phyloP scores from a whole-genome alignment of 2,888 invertebrate species.

The Drosophila neonasuta region DNA sequence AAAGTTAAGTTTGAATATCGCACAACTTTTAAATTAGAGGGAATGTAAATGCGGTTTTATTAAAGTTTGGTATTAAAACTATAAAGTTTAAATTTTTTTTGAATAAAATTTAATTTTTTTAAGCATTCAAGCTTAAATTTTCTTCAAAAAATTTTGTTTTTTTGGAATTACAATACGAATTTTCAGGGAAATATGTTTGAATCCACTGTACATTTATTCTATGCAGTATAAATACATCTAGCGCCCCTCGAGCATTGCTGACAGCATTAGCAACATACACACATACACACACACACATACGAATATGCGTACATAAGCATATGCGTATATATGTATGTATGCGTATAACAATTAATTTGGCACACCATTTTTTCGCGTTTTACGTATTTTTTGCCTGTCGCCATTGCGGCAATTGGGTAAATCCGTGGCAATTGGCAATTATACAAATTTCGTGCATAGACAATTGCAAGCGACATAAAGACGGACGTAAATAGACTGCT shows the following conservation, averaged over 20 bases:
- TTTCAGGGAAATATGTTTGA: neutral
- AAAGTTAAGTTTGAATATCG: no score
- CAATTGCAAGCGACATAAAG: conserved; percentile 52
- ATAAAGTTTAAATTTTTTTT: no score
- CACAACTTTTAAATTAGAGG: no score
- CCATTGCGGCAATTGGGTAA: conserved; percentile 73
- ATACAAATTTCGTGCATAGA: conserved; percentile 73
- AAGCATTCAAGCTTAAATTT: neutral
- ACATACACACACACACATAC: neutral
- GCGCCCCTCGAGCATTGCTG: conserved; percentile 18
- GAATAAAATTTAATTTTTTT: no score
- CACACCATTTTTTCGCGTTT: conserved; percentile 51
- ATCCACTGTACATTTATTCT: neutral
- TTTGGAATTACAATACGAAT: neutral
- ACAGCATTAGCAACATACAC: conserved; percentile 13
- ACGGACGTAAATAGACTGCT: conserved; percentile 55
- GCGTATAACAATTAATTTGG: conserved; percentile 72
- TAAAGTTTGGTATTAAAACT: no score
- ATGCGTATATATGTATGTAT: neutral
- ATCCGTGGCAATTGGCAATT: conserved; percentile 78
- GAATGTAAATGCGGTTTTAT: no score
- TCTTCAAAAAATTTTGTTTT: no score
- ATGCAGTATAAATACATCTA: conserved; percentile 9
- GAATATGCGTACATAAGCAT: neutral
- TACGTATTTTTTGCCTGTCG: conserved; percentile 37